Base-by-base conservation (phyloP, 2,797 vertebrate genomes). In the Gouania willdenowi region DNA sequence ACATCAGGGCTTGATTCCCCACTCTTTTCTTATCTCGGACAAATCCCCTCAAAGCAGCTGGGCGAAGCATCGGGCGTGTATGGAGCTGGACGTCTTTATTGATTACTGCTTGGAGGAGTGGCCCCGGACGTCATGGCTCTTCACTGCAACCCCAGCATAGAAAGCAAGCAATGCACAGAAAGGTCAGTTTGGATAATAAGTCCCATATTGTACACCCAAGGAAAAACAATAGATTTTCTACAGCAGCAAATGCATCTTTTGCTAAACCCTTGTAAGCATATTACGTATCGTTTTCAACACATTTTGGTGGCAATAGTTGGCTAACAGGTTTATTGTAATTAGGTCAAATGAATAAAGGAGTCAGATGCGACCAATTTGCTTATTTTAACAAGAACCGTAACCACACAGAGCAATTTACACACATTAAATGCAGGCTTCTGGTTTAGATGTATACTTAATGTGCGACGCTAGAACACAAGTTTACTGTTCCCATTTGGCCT, bases 71-170 rank as follows among this genome's bases (percentile, higher is more conserved):
- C 58, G 66, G 61, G 52, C 58, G 54, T 33, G 52, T 36, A 54
- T 50, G 43, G 40, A 60, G 24, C 58, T 73, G 60, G 57, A 75
- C 46, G 57, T 61, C 29, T 52, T 71, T 50, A 79, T 81, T 58
- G 67, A 77, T 72, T 70, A 40, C 38, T 48, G 34, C 11, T 26
- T 28, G 47, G 47, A 52, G 60, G 53, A 56, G 55, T 39, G 38
- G 52, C 46, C 60, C 58, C 53, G 65, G 62, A 64, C 76, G 59
- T 38, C 1, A 13, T 56, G 71, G 51, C 53, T 54, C 39, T 26
- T 41, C 20, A 2, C 25, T 45, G 26, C 39, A 58, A 53, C 56
- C 32, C 16, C 15, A 30, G 26, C 38, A 53, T 20, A 51, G 40
- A 65, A 63, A 49, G 30, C 15, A 43, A 27, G 15, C 28, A 56